Evolutionary conservation across 2,888 invertebrate species (phyloP).

Genomic region (Pseudoips prasinana): DNA sequence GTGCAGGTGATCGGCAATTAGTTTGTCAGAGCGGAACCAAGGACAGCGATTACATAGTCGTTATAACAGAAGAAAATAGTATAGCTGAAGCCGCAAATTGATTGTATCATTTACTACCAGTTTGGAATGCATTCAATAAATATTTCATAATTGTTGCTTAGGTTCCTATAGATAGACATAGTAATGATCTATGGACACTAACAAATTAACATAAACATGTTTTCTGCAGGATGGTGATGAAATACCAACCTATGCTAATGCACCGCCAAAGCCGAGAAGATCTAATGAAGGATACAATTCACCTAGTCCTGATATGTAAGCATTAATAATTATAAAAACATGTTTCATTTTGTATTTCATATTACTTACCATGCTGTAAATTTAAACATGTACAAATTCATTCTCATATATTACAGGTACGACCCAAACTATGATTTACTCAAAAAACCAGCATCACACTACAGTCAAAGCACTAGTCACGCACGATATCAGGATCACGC

Average conservation of each 20-base stretch:
- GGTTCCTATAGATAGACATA: constrained; percentile 2
- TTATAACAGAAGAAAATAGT: constrained; percentile 63
- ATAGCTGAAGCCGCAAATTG: constrained; percentile 41
- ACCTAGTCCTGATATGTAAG: constrained; percentile 86
- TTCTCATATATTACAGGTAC: constrained; percentile 65
- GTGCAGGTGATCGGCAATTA: constrained; percentile 67
- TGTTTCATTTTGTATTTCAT: neutral
- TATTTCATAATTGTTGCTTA: constrained; percentile 7
- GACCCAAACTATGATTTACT: constrained; percentile 80
- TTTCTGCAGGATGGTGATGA: constrained; percentile 62
- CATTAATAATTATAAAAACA: neutral
- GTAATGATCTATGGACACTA: neutral
- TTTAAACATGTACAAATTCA: constrained; percentile 3
- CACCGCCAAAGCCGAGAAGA: constrained; percentile 93
- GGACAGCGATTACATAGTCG: constrained; percentile 63
- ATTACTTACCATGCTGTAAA: too few species aligned
- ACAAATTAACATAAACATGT: constrained; percentile 1
- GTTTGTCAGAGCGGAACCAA: constrained; percentile 69
- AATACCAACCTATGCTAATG: constrained; percentile 90
- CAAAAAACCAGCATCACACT: constrained; percentile 78
- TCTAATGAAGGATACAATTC: constrained; percentile 90
- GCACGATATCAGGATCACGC: constrained; percentile 66
- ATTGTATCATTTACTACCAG: constrained; percentile 26
- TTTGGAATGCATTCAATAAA: constrained; percentile 18
- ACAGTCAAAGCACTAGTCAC: constrained; percentile 69